Evolutionary conservation across 1,140 invertebrate genomes (phyloP).

Genomic region (Drosophila subobscura): DNA sequence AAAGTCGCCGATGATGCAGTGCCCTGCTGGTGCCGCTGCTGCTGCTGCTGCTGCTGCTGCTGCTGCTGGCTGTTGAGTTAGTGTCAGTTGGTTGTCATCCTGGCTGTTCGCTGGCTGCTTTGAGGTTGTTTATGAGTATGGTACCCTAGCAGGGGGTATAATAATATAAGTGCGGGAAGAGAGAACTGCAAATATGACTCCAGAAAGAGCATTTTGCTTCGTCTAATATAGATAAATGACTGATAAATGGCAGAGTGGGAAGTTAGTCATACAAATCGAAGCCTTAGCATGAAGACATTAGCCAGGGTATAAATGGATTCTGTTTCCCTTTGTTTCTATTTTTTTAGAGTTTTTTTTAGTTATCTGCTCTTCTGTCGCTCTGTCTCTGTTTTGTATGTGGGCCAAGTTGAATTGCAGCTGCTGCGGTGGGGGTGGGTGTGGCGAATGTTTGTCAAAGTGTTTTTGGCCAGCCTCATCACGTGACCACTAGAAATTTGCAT

Average conservation of each 20-base stretch:
- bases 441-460: conserved; percentile 16
- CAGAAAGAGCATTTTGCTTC: too few species aligned
- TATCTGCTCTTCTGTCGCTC: conserved; percentile 6
- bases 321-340: background rate
- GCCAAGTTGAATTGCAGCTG: conserved; percentile 51
- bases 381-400: conserved; percentile 49
- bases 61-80: conserved; percentile 32
- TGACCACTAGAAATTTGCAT: conserved; percentile 80
- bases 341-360: background rate
- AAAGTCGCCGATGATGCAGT: conserved; percentile 62
- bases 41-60: background rate
- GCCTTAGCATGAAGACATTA: too few species aligned
- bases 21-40: background rate
- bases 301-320: too few species aligned
- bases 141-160: too few species aligned
- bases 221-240: too few species aligned
- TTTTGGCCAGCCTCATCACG: conserved; percentile 62
- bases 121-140: conserved; percentile 15
- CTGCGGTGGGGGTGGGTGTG: background rate
- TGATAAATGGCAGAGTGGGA: too few species aligned
- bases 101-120: conserved; percentile 7
- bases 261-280: too few species aligned
- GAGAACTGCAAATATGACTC: too few species aligned
- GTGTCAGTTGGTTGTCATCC: conserved; percentile 28
- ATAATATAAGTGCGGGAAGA: too few species aligned